Evolutionary conservation across 1,140 invertebrate species (phyloP).

Genomic region (Acromyrmex charruanus): DNA sequence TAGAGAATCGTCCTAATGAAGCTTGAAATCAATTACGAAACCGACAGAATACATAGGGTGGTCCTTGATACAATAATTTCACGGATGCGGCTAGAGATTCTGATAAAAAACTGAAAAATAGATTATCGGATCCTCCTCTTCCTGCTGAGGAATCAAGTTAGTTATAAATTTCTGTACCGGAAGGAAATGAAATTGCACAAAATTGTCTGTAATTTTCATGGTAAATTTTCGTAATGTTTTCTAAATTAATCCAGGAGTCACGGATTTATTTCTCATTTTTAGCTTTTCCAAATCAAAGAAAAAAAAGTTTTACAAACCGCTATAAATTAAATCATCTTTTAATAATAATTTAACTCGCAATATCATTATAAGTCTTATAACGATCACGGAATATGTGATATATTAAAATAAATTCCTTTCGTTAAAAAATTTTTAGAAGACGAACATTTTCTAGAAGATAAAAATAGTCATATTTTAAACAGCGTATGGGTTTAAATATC

Average conservation of each 20-base stretch:
- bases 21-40: conserved; percentile 77
- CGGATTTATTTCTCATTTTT: conserved; percentile 33
- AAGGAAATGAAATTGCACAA: conserved; percentile 66
- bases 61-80: conserved; percentile 69
- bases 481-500: conserved; percentile 22
- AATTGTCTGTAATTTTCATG: conserved; percentile 32
- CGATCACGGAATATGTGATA: neutral
- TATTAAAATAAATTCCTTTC: neutral
- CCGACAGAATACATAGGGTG: conserved; percentile 52
- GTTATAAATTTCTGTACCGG: neutral
- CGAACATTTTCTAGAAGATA: neutral
- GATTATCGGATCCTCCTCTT: neutral
- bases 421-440: neutral
- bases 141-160: neutral
- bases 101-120: conserved; percentile 16
- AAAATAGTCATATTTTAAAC: neutral
- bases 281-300: neutral
- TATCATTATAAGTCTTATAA: neutral
- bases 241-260: neutral
- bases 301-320: neutral
- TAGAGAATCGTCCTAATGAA: conserved; percentile 65
- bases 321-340: neutral
- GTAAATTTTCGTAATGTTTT: conserved; percentile 34
- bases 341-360: neutral
- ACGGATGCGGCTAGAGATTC: conserved; percentile 55